Evolutionary conservation across 2,888 invertebrate species (phyloP), one percentile per base, ranked within the genome.

Genomic region (Pomacea canaliculata): DNA sequence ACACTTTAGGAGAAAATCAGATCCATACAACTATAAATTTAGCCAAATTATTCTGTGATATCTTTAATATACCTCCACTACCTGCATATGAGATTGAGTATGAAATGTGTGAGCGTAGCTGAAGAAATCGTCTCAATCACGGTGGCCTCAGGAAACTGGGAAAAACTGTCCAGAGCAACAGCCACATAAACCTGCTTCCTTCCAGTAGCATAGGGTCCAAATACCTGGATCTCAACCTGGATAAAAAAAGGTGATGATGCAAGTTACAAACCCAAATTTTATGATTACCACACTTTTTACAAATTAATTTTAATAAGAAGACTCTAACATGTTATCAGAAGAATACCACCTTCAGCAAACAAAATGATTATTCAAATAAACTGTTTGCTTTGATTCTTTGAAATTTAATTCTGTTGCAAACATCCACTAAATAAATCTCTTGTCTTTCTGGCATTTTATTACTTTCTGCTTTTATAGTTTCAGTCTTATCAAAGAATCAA

Each of bases 41-140:
- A 16, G 51, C 51, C 10, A 0, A 56, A 56, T 13, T 56, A 56
- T 13, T 13, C 16, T 56, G 10, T 16, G 16, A 10, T 56, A 8
- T 16, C 51, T 56, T 56, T 4, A 56, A 16, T 16, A 56, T 56
- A 56, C 8, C 8, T 51, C 8, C 16, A 56, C 51, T 75, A 84
- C 85, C 84, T 84, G 72, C 84, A 82, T 51, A 85, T 80, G 0
- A 84, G 79, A 23, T 81, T 81, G 18, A 85, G 63, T 16, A 81
- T 71, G 66, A 83, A 82, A 63, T 82, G 80, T 19, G 83, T 82
- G 3, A 85, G 72, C 37, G 79, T 77, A 19, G 80, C 71, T 16
- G 81, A 76, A 62, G 82, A 77, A 12, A 81, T 73, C 16, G 56
- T 80, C 16, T 84, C 79, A 37, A 84, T 59, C 19, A 80, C 68